Evolutionary conservation across 1,140 invertebrate genomes (phyloP).

Genomic region (Sarcophaga peregrina): DNA sequence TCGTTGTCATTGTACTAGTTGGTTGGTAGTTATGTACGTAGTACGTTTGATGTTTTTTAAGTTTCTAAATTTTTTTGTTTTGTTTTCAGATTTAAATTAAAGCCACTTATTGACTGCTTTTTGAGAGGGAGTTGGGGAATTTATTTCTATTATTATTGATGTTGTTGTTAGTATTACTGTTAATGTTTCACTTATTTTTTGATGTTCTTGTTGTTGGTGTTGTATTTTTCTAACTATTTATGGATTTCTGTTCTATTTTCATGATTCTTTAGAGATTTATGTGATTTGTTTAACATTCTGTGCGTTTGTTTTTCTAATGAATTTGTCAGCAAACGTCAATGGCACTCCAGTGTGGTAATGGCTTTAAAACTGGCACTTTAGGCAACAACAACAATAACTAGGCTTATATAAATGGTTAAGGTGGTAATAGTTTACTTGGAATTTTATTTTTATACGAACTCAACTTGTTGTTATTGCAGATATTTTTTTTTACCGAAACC

Average conservation of each 20-base stretch:
- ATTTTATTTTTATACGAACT: conserved; percentile 4
- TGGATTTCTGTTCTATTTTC: conserved; percentile 36
- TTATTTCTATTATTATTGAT: not conserved
- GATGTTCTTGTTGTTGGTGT: not conserved
- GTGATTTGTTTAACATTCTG: conserved; percentile 29
- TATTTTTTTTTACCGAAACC: not conserved
- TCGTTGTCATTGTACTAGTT: no score
- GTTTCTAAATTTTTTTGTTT: no score
- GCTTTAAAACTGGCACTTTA: not conserved
- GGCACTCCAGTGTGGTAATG: not conserved
- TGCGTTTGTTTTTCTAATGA: conserved; percentile 34
- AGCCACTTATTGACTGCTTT: not conserved
- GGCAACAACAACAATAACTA: not conserved
- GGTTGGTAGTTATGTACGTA: no score
- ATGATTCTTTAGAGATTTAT: conserved; percentile 32
- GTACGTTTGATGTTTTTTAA: no score
- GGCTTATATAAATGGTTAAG: no score
- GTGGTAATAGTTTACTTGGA: not conserved
- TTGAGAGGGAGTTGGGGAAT: not conserved
- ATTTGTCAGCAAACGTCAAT: conserved; percentile 13
- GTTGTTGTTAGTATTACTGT: no score
- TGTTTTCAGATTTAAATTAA: no score
- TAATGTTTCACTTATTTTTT: not conserved
- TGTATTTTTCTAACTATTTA: conserved; percentile 16
- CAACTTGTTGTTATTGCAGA: not conserved